Conservation (phyloP, 2,797 vertebrate genomes). For the Eremophila alpestris region DNA sequence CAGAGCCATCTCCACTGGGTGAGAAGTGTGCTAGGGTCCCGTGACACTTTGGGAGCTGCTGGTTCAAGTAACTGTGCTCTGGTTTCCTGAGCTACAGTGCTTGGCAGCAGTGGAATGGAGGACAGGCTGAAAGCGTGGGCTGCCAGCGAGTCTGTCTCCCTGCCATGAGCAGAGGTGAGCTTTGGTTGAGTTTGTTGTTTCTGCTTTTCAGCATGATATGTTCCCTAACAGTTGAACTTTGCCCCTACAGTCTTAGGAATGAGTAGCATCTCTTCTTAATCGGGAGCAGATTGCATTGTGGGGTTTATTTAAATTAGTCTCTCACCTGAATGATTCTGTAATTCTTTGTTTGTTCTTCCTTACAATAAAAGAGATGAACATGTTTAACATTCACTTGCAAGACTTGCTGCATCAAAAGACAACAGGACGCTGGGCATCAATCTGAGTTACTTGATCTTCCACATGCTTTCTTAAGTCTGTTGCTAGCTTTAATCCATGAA, state of each 20-base stretch:
- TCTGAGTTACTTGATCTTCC: neutral
- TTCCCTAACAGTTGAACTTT: neutral
- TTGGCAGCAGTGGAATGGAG: neutral
- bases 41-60: neutral
- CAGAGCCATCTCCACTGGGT: neutral
- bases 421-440: rapidly evolving
- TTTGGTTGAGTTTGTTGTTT: neutral
- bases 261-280: neutral
- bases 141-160: neutral
- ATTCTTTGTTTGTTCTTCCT: neutral
- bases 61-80: neutral
- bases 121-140: neutral
- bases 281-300: neutral
- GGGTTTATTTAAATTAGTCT: neutral
- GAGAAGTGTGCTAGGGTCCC: neutral
- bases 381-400: neutral
- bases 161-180: neutral
- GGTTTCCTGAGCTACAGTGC: neutral
- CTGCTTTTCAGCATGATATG: neutral
- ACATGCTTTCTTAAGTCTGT: neutral
- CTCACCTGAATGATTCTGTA: neutral
- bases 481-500: neutral
- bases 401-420: neutral
- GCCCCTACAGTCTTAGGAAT: neutral
- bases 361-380: rapidly evolving